phyloP scores from a whole-genome alignment of 2,113 vertebrate species.

The Corythoichthys haematopterus region DNA sequence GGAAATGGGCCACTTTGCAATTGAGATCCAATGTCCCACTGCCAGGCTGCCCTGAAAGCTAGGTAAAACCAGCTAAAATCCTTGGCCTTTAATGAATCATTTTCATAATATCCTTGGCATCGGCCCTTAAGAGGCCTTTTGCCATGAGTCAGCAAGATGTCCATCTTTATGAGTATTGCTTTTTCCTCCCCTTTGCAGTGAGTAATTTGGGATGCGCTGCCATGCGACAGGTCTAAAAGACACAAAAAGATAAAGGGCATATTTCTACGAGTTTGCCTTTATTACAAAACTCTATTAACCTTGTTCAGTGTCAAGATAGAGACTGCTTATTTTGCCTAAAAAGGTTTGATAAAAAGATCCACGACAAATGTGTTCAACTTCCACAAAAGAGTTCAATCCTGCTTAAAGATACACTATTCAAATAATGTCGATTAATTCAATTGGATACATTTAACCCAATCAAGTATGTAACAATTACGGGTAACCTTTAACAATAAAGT shows the following conservation, averaged over 20 bases:
- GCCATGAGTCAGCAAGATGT: slow-evolving; percentile 66
- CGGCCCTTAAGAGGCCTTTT: slow-evolving; percentile 42
- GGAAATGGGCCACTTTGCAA: slow-evolving; percentile 60
- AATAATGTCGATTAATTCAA: slow-evolving; percentile 43
- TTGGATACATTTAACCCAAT: slow-evolving; percentile 60
- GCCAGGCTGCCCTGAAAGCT: slow-evolving; percentile 52
- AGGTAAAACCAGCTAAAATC: slow-evolving; percentile 59
- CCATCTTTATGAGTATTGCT: slow-evolving; percentile 38
- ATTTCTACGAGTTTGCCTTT: slow-evolving; percentile 38
- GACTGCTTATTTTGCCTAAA: not conserved
- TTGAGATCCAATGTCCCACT: slow-evolving; percentile 60
- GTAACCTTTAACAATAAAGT: slow-evolving; percentile 44
- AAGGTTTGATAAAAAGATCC: not conserved
- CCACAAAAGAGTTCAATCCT: not conserved
- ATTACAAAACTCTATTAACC: slow-evolving; percentile 53
- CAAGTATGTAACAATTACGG: slow-evolving; percentile 55
- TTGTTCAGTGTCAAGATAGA: slow-evolving; percentile 24
- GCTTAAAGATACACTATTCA: slow-evolving; percentile 38
- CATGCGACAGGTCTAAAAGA: slow-evolving; percentile 44
- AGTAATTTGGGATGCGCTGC: slow-evolving; percentile 35
- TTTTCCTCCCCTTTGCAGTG: slow-evolving; percentile 19
- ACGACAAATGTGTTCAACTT: not conserved
- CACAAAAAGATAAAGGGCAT: slow-evolving; percentile 35
- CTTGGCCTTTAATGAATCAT: slow-evolving; percentile 64
- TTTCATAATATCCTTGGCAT: slow-evolving; percentile 70